Evolutionary conservation across 2,888 invertebrate species (phyloP), one percentile per base, ranked within the genome.

Genomic region (Acanthococcus lagerstroemiae): DNA sequence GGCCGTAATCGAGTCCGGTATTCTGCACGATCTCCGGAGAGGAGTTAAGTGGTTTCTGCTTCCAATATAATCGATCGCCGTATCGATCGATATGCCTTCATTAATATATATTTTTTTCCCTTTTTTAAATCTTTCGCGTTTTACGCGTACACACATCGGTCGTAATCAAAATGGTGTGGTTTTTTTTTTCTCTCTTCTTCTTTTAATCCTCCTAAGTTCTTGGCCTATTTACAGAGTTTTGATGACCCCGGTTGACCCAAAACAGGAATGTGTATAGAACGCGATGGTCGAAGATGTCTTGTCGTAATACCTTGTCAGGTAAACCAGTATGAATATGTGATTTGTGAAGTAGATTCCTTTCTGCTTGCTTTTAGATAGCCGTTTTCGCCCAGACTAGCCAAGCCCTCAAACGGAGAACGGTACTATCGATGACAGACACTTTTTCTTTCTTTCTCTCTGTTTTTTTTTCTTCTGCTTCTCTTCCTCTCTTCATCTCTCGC

Each of bases 231-330:
- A 63, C 54, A 37, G 54, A 52, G 37, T 50, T 63, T 50, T 63
- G 63, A 63, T 63, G 63, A 63, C 63, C 63, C 63, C 63, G 54
- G 63, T 63, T 63, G 63, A 63, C 63, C 63, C 63, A 63, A 63
- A 63, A 63, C 63, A 30, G 52, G 63, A 63, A 63, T 63, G 54
- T 27, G 61, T 61, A 50, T 50, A 50, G 48, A 50, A 52, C 37
- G 54, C 54, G 63, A 37, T 55, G 58, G 58, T 58, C 52, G 52
- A 52, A 52, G 61, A 61, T 63, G 63, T 54, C 63, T 63, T 63
- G 63, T 63, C 63, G 63, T 63, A 63, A 63, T 63, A 63, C 63
- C 63, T 63, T 63, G 63, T 63, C 63, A 63, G 63, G 63, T 63
- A 63, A 63, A 63, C 63, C 63, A 63, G 63, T 63, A 63, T 63